phyloP scores from a whole-genome alignment of 2,113 vertebrate genomes.

The Hucho hucho region DNA sequence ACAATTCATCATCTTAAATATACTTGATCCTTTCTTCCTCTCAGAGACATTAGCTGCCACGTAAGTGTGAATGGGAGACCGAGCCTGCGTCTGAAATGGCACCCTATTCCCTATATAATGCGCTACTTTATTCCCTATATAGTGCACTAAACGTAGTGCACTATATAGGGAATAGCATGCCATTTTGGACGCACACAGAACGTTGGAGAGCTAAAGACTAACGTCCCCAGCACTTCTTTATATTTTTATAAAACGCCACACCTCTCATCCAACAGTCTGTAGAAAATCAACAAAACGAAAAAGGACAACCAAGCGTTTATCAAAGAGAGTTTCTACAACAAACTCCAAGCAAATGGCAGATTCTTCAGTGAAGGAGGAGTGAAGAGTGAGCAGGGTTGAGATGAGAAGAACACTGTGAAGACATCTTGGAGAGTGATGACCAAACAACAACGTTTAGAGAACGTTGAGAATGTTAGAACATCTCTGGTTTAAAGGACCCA shows the following conservation, averaged over 20 bases:
- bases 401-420: slow-evolving; percentile 23
- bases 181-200: not conserved
- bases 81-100: not conserved
- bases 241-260: not conserved
- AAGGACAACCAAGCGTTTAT: slow-evolving; percentile 27
- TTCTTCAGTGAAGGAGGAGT: slow-evolving; percentile 27
- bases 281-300: slow-evolving; percentile 56
- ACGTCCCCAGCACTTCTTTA: not conserved
- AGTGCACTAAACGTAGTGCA: no score
- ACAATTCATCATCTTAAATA: slow-evolving; percentile 12
- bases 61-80: not conserved
- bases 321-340: slow-evolving; percentile 41
- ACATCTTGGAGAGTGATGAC: not conserved
- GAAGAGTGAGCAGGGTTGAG: slow-evolving; percentile 30
- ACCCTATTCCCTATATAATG: no score
- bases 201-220: not conserved
- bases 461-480: no score
- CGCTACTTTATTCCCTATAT: no score
- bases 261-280: slow-evolving; percentile 51
- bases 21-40: slow-evolving; percentile 6
- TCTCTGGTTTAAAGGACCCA: not conserved
- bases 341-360: slow-evolving; percentile 9
- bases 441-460: no score
- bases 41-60: not conserved
- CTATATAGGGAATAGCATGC: no score